phyloP scores from a whole-genome alignment of 1,140 invertebrate species.

The Notospermus geniculatus region DNA sequence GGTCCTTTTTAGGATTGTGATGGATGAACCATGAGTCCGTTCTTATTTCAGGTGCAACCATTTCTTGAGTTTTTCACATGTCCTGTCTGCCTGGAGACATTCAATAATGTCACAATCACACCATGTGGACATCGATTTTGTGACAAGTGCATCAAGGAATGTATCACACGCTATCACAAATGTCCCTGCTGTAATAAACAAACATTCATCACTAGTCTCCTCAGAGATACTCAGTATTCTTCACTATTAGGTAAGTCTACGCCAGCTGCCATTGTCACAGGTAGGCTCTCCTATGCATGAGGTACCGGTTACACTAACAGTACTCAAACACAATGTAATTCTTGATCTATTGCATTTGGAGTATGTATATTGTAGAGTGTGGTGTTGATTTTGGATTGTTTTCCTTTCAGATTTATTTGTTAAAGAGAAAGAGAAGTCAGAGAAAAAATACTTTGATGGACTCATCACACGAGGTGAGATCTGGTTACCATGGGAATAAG shows the following conservation, averaged over 20 bases:
- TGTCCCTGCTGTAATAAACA: conserved; percentile 47
- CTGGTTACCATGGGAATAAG: too few relatives aligned
- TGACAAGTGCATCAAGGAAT: conserved; percentile 43
- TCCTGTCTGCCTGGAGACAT: conserved; percentile 42
- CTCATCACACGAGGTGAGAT: conserved; percentile 25
- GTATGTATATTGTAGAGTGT: too few relatives aligned
- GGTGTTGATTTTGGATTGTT: too few relatives aligned
- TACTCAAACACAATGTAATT: too few relatives aligned
- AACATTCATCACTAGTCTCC: conserved; percentile 22
- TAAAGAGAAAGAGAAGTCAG: conserved; percentile 35
- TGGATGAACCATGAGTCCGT: too few relatives aligned
- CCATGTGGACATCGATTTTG: conserved; percentile 46
- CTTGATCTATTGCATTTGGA: too few relatives aligned
- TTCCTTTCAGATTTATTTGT: conserved; percentile 31
- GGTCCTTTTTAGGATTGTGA: too few relatives aligned
- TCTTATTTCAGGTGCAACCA: conserved; percentile 21
- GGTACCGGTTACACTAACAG: too few relatives aligned
- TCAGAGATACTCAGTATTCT: too few relatives aligned
- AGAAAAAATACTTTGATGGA: conserved; percentile 39
- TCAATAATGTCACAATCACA: conserved; percentile 37
- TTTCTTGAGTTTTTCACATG: conserved; percentile 41
- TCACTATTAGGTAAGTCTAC: too few relatives aligned
- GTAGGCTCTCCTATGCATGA: too few relatives aligned
- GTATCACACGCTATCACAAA: conserved; percentile 39
- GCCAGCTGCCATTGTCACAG: too few relatives aligned